Conservation (phyloP, 1,140 invertebrate genomes). For the Bombus balteatus region DNA sequence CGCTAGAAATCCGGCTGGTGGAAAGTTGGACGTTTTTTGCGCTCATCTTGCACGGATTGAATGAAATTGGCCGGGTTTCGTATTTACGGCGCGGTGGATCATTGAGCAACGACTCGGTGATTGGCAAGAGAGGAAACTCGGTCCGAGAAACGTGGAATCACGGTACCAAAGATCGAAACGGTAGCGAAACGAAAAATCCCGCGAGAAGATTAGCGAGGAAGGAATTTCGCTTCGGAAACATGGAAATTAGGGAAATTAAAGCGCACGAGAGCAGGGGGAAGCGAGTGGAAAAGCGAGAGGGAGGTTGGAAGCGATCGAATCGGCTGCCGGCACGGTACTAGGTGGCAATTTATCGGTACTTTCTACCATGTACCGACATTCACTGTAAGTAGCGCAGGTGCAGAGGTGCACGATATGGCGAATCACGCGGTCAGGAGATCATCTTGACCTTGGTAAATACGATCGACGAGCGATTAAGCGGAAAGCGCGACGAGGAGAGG, state of each 20-base stretch:
- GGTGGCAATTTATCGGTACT: constrained; percentile 58
- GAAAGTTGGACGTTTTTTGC: background rate
- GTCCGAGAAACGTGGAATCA: background rate
- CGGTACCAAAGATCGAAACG: background rate
- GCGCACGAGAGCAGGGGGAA: background rate
- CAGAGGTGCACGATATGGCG: background rate
- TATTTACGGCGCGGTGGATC: too few species aligned
- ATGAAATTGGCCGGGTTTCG: constrained; percentile 1
- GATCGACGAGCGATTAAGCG: constrained; percentile 16
- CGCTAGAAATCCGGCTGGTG: background rate
- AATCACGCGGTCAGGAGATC: constrained; percentile 19
- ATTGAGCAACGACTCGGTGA: background rate
- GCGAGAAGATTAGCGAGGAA: background rate
- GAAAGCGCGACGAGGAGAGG: background rate
- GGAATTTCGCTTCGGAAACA: background rate
- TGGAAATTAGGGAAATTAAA: background rate
- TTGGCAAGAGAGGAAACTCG: background rate
- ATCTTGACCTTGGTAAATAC: constrained; percentile 61
- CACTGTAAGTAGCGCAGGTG: constrained; percentile 49
- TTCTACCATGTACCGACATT: constrained; percentile 47
- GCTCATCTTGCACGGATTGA: background rate
- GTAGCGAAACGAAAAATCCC: background rate
- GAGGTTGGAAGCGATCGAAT: constrained; percentile 26
- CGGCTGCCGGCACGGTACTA: constrained; percentile 41
- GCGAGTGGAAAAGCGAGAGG: background rate